Evolutionary conservation across 2,888 invertebrate species (phyloP), one percentile per base, ranked within the genome.

Genomic region (Andrena hattorfiana): DNA sequence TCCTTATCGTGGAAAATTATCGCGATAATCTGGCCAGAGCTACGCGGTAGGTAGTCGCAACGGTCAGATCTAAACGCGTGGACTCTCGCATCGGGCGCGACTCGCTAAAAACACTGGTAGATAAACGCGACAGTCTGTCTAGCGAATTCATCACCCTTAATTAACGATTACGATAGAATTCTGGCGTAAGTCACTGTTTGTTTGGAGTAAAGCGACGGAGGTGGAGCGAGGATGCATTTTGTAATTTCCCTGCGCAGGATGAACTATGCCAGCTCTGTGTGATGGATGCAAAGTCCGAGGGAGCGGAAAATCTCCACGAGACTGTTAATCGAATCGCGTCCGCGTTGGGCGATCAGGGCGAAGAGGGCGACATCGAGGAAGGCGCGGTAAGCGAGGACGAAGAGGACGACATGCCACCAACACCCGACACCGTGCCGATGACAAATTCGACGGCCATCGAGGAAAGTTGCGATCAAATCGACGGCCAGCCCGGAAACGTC

Each of bases 241-340:
- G 16, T 5, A 23, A 23, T 30, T 32, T 56, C 28, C 51, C 62
- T 54, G 62, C 83, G 35, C 85, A 94, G 94, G 94, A 94, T 89
- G 94, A 94, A 85, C 82, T 94, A 80, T 93, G 94, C 76, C 92
- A 93, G 75, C 88, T 94, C 48, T 94, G 92, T 90, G 93, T 93
- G 86, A 93, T 92, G 91, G 93, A 92, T 86, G 77, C 90, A 28
- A 92, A 89, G 84, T 83, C 80, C 84, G 91, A 87, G 84, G 87
- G 82, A 62, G 70, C 30, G 77, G 85, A 54, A 78, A 80, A 73
- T 73, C 59, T 56, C 70, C 83, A 76, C 72, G 87, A 83, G 78
- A 75, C 76, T 70, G 69, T 83, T 69, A 74, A 72, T 73, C 74
- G 80, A 75, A 69, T 87, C 68, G 67, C 84, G 35, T 77, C 85